These are phyloP conservation scores for Ametastegia equiseti DNA, from an alignment of 2,888 invertebrate genomes.

Conservation along the genomic window DNA sequence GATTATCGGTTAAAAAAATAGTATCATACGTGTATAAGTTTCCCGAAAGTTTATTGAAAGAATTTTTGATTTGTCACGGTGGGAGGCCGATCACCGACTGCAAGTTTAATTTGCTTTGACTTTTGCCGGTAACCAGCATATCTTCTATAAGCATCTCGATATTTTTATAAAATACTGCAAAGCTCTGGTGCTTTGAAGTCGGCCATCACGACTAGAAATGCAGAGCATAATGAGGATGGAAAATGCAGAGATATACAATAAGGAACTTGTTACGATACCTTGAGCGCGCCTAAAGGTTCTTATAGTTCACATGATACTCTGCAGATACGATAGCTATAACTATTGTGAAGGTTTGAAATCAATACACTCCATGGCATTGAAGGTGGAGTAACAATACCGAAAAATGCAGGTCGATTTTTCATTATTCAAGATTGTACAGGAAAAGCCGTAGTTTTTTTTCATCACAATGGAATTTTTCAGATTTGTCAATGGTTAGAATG, in stretches of 20 bases:
- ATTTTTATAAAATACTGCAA: neutral
- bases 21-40: neutral
- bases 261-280: conserved; percentile 7
- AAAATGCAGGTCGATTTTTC: neutral
- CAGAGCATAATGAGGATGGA: neutral
- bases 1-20: conserved; percentile 10
- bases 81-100: neutral
- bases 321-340: neutral
- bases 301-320: conserved; percentile 7
- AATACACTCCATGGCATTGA: neutral
- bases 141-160: neutral
- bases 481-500: neutral
- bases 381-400: neutral
- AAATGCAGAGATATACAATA: too few species aligned
- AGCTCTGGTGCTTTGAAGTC: neutral
- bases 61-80: neutral
- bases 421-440: neutral
- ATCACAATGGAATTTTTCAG: neutral
- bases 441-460: neutral
- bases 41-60: neutral
- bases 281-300: neutral
- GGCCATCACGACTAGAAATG: neutral
- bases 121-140: neutral
- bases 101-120: neutral
- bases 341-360: neutral